Base-by-base conservation (phyloP, 2,888 invertebrate species). In the Dicyrtoma fusca region DNA sequence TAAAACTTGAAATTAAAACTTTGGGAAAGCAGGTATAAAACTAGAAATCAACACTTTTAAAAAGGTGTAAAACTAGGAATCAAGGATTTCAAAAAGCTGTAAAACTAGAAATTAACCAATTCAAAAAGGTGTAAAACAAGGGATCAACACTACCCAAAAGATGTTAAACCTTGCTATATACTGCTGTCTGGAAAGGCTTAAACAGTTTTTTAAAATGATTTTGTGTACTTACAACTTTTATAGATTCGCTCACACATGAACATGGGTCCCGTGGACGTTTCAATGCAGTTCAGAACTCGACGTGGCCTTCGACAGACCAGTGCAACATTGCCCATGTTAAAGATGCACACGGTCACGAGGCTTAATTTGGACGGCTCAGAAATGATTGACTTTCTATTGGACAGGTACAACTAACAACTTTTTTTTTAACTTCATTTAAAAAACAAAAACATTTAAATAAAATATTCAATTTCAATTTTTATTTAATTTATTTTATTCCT, bases 321-420 rank as follows among this genome's bases (percentile, higher is more conserved):
- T 1, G 79, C 80, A 0, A 78, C 77, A 6, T 55, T 80, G 21
- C 76, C 77, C 0, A 64, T 55, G 0, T 59, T 80, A 4, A 64
- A 76, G 25, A 74, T 77, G 10, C 80, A 80, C 51, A 75, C 78
- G 10, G 80, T 80, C 11, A 77, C 79, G 0, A 61, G 80, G 34
- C 78, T 80, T n/a, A 79, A 76, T 69, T 74, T 73, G 42, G 78
- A 78, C 21, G 80, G 80, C 6, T 79, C 77, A n/a, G 80, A 80
- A 75, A 78, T 80, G 78, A 73, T 80, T 4, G 80, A 80, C 57
- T 80, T 79, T 65, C 51, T 80, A 1, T 68, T 80, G 45, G 80
- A 79, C 74, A 80, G 78, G 80, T 78, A 17, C 2, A 53, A 17
- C 8, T 17, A 53, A 4, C 49, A 26, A n/a, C 23, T 53, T 19